Evolutionary conservation across 1,140 invertebrate species (phyloP).

Genomic region (Dreissena polymorpha): DNA sequence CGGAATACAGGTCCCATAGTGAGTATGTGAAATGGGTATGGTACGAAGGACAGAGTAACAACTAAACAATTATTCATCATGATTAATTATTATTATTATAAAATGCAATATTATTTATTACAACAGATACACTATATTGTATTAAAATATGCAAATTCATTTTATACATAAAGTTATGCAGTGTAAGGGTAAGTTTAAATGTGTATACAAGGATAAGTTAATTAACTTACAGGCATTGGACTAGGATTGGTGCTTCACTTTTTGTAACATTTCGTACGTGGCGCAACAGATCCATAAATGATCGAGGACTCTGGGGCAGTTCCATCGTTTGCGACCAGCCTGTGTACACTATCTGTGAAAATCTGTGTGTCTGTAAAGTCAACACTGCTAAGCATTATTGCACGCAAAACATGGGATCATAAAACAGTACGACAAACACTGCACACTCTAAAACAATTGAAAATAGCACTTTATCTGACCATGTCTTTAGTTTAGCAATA

Average conservation of each 20-base stretch:
- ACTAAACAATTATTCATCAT: too few species aligned
- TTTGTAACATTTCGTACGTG: background rate
- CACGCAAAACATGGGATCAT: too few species aligned
- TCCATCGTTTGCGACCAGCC: background rate
- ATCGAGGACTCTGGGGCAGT: background rate
- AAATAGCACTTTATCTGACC: too few species aligned
- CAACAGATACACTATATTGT: background rate
- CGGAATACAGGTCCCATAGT: too few species aligned
- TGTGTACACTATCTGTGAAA: constrained; percentile 1
- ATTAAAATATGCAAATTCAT: background rate
- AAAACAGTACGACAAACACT: too few species aligned
- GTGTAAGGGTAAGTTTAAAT: background rate
- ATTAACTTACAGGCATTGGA: constrained; percentile 15
- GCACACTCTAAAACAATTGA: too few species aligned
- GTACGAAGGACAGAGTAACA: too few species aligned
- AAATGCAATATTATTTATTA: background rate
- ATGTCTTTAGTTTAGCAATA: too few species aligned
- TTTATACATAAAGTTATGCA: background rate
- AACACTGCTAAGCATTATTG: background rate
- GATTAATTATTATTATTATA: too few species aligned
- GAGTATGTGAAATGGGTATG: too few species aligned
- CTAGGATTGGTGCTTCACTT: background rate
- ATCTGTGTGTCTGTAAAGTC: background rate
- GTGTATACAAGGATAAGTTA: too few species aligned
- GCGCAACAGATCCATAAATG: constrained; percentile 3